Evolutionary conservation across 1,140 invertebrate species (phyloP), one percentile per base, ranked within the genome.

Genomic region (Delia radicum): DNA sequence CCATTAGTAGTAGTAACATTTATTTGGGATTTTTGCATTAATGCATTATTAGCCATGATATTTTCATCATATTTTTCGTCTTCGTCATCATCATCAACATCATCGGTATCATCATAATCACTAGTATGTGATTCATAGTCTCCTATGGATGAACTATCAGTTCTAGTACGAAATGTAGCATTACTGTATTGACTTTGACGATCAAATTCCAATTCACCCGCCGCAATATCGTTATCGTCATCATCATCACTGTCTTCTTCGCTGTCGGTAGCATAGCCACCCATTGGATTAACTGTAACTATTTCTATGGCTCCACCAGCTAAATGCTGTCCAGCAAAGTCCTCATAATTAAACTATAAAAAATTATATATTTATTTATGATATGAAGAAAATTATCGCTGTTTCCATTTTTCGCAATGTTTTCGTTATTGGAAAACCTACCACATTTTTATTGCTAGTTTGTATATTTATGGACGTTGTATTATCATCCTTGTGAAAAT

Each of bases 91-190:
- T 77, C 72, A n/a, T 69, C 71, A 7, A 77, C 72, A 63, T 79
- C 78, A 8, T 74, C 72, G 10, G 81, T 81, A 74, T 85, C 82
- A 29, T 85, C 83, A 61, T 85, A 85, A 48, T 85, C 84, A 63
- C 84, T 85, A 0, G 84, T 80, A 27, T 85, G 84, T 18, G 84
- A 85, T 75, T 85, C 84, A 75, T 85, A 85, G 65, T 85, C 84
- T 26, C 79, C 84, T 71, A 85, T 85, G 10, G 84, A 85, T 7
- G 84, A 85, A 74, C 84, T 85, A 63, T 83, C 81, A 0, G 84
- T 85, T 74, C 84, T 82, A 0, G 82, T 83, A 6, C 83, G 80
- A 80, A 85, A 85, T 29, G 84, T 82, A 1, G 78, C 78, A 69
- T 79, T 78, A 55, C 83, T 85, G 72, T 79, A 82, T 48, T 81